Base-by-base conservation (phyloP, 2,888 invertebrate species). In the Erebia ligea region DNA sequence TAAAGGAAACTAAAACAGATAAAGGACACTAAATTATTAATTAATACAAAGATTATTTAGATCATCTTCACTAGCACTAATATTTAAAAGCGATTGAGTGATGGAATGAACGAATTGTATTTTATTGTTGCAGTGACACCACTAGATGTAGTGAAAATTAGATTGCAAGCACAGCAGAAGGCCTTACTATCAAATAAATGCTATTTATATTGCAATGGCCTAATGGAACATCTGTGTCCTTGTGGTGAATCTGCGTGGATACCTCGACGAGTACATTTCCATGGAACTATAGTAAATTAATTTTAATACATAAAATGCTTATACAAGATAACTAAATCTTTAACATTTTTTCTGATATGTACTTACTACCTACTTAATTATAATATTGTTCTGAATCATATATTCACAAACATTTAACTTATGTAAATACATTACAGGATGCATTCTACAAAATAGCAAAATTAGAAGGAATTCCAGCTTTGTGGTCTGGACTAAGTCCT, bases 401-500 rank as follows among this genome's bases (percentile, higher is more conserved):
- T 25, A 25, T 25, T 25, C 25, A 25, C 34, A 34, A 34, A 6
- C 6, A 6, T 34, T 6, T 34, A 34, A 34, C 25, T 0, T 25
- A 25, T 1, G 34, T 34, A 34, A 34, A 6, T 58, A 34, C 64
- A 19, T 77, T 77, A 50, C 86, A 99, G 98, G 99, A 99, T 95
- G 99, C 99, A 11, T 96, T 99, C 87, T 89, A 97, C 68, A 98
- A 99, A 94, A 99, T 99, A 78, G 94, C 97, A 42, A 95, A 96
- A 83, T 88, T 95, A 63, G 99, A 99, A 94, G 99, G 99, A 10
- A 82, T 99, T 0, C 87, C 95, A 8, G 97, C 99, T 0, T 89
- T 99, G 50, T 99, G 99, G 99, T 99, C 99, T 82, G 99, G 99
- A 1, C 93, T 99, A 57, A 97, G 98, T 79, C 99, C 99, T 0